Conservation (phyloP, 2,797 vertebrate species). For the Amblyopsis hoosieri region DNA sequence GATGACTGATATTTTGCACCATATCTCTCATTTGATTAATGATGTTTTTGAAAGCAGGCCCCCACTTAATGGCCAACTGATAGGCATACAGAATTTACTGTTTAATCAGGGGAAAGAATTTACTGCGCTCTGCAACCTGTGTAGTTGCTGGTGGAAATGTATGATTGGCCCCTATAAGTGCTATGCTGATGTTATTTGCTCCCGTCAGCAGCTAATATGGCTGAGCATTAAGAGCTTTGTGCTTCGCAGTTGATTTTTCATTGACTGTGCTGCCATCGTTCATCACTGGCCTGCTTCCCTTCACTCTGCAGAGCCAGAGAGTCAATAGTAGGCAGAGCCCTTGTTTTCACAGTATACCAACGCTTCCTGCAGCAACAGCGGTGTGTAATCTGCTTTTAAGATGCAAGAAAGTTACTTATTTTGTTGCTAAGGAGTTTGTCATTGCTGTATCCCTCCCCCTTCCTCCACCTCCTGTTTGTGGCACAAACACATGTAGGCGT, state of each 20-base stretch:
- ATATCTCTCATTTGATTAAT: constrained; percentile 94
- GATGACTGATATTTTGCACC: constrained; percentile 94
- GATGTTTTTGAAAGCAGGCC: constrained; percentile 90
- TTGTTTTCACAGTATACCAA: constrained; percentile 49
- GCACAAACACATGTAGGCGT: neutral
- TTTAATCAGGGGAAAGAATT: constrained; percentile 96
- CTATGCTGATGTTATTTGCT: constrained; percentile 81
- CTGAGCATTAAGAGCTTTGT: constrained; percentile 82
- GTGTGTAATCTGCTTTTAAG: constrained; percentile 32
- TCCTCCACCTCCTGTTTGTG: neutral
- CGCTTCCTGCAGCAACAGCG: constrained; percentile 35
- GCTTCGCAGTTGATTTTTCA: constrained; percentile 82
- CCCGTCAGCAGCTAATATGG: constrained; percentile 84
- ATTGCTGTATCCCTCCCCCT: constrained; percentile 1
- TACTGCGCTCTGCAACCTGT: constrained; percentile 71
- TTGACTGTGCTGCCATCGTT: constrained; percentile 81
- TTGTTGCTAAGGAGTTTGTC: constrained; percentile 25
- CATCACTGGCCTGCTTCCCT: constrained; percentile 74
- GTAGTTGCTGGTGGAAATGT: constrained; percentile 73
- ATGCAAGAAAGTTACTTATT: constrained; percentile 26
- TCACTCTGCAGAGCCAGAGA: constrained; percentile 56
- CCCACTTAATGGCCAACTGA: constrained; percentile 93
- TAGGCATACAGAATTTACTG: constrained; percentile 97
- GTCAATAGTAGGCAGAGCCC: constrained; percentile 52
- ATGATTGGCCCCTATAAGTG: constrained; percentile 82